Evolutionary conservation across 1,140 invertebrate genomes (phyloP), one percentile per base, ranked within the genome.

Genomic region (Copidosoma floridanum): DNA sequence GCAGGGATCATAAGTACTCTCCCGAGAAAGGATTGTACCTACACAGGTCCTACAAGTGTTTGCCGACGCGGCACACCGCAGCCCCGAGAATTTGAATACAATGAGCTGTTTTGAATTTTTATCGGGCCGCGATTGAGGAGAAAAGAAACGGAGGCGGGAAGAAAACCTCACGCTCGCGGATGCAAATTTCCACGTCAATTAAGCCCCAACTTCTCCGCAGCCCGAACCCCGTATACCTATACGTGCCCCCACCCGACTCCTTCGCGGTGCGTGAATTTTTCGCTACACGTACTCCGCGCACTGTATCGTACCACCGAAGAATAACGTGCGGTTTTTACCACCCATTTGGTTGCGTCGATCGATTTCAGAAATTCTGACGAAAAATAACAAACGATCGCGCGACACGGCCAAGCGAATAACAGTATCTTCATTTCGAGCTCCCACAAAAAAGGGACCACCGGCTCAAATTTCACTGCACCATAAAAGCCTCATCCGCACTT

Each of bases 81-180:
- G 55, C n/a, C n/a, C n/a, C n/a, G n/a, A n/a, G 65, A 73, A 77
- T 78, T 77, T 77, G 70, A 78, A 77, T 78, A 78, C 75, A 77
- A 77, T 78, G 72, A 75, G 71, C 68, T 70, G 71, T 70, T 76
- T 77, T 77, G 68, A 77, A 77, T 77, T 78, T 76, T 76, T 78
- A 78, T 78, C 71, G 68, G 63, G 61, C 58, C 59, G 52, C 65
- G 68, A 74, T 74, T 72, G 69, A 57, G n/a, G n/a, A n/a, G n/a
- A n/a, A n/a, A n/a, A n/a, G n/a, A n/a, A n/a, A n/a, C n/a, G n/a
- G n/a, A n/a, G n/a, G n/a, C n/a, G n/a, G n/a, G n/a, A n/a, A n/a
- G n/a, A n/a, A n/a, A n/a, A n/a, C n/a, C n/a, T n/a, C n/a, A n/a
- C n/a, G n/a, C n/a, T n/a, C 61, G 68, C 59, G 57, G 64, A 73